A percentile compares a stretch with the other conserved stretches of the same genome.
Conservation (phyloP, 1,140 invertebrate genomes). For the Steinernema khuongi region DNA sequence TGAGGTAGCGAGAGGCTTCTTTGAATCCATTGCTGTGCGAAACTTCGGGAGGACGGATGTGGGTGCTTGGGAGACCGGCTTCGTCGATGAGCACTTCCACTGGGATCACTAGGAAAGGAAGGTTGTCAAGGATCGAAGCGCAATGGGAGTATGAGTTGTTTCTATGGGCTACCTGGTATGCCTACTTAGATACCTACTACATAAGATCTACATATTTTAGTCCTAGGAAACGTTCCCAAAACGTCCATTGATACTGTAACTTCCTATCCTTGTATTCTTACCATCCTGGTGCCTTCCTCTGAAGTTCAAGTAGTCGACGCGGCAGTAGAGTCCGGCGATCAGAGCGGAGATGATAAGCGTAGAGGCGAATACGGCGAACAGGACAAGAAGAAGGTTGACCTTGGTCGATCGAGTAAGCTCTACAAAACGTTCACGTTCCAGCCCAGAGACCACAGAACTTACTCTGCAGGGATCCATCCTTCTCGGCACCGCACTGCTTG, state of each 20-base stretch:
- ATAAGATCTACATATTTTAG: too few species aligned
- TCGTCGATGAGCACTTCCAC: not conserved
- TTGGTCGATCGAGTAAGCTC: not conserved
- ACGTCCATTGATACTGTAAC: too few species aligned
- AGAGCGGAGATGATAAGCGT: not conserved
- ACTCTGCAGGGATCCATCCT: not conserved
- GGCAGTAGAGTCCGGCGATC: not conserved
- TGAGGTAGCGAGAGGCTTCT: constrained; percentile 19
- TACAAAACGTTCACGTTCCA: not conserved
- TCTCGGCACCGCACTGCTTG: not conserved
- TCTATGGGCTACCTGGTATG: too few species aligned
- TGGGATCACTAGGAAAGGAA: not conserved
- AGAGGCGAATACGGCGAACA: not conserved
- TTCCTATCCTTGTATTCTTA: not conserved
- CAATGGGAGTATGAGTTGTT: too few species aligned
- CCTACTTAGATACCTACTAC: too few species aligned
- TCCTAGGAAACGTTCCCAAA: too few species aligned
- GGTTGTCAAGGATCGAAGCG: not conserved
- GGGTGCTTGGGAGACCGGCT: constrained; percentile 6
- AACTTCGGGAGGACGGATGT: constrained; percentile 8
- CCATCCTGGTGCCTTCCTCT: not conserved
- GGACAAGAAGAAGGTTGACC: not conserved
- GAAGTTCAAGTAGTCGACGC: not conserved
- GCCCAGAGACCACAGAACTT: not conserved
- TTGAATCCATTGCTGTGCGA: constrained; percentile 19